Evolutionary conservation across 2,113 vertebrate species (phyloP).

Genomic region (Mesitornis unicolor): DNA sequence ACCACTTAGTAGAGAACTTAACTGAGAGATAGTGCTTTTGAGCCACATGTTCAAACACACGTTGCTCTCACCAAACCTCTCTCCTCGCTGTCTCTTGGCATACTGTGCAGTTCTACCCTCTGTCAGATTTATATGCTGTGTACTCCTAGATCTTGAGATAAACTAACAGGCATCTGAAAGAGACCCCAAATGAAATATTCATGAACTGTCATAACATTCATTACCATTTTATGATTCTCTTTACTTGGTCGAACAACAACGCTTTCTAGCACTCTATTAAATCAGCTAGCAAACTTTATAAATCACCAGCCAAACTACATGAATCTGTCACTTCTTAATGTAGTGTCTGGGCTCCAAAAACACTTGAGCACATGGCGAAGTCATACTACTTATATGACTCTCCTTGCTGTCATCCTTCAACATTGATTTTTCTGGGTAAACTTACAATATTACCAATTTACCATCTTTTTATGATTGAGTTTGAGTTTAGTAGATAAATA

Average conservation of each 20-base stretch:
- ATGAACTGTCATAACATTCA: constrained; percentile 75
- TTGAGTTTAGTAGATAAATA: constrained; percentile 11
- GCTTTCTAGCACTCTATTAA: constrained; percentile 71
- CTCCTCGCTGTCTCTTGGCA: not conserved
- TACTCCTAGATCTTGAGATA: constrained; percentile 62
- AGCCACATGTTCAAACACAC: not conserved
- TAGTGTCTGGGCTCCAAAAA: constrained; percentile 33
- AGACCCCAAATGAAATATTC: constrained; percentile 75
- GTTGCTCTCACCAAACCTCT: not conserved
- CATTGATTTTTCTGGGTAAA: constrained; percentile 38
- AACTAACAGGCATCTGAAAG: constrained; percentile 58
- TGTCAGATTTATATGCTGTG: constrained; percentile 50
- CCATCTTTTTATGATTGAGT: not conserved
- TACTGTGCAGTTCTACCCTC: not conserved
- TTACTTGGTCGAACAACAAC: constrained; percentile 75
- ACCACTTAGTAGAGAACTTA: not conserved
- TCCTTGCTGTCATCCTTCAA: not conserved
- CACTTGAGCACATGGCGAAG: constrained; percentile 32
- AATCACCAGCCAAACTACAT: constrained; percentile 65
- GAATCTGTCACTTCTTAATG: constrained; percentile 59
- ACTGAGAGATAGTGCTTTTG: not conserved
- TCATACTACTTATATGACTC: not conserved
- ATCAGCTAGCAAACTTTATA: constrained; percentile 70
- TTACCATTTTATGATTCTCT: constrained; percentile 77
- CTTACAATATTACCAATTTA: not conserved